Percentiles rank a stretch among this genome's conserved stretches.
These are phyloP conservation scores for Stichodactyla mertensii DNA, from an alignment of 64 coral and sea anemone genomes.

Conservation along the genomic window DNA sequence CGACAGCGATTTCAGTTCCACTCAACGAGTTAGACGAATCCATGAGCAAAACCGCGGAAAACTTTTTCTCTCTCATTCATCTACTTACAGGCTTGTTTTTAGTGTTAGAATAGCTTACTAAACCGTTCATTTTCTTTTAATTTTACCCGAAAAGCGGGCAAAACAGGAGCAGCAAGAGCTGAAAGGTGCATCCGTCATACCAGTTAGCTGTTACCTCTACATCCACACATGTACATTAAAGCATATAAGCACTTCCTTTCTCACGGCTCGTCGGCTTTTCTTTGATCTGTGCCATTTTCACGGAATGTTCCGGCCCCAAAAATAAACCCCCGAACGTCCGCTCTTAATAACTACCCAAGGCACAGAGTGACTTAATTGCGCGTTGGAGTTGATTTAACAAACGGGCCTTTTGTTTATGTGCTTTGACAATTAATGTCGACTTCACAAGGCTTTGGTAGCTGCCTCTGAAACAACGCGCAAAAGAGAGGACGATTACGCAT, in stretches of 20 bases:
- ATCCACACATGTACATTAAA: background rate
- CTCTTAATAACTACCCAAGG: background rate
- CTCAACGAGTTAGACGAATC: background rate
- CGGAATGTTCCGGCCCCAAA: background rate
- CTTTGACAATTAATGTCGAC: background rate
- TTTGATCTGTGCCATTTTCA: background rate
- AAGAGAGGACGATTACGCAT: no score
- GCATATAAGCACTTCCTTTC: background rate
- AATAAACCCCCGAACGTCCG: background rate
- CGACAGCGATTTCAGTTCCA: background rate
- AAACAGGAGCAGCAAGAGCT: background rate
- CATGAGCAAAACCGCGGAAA: background rate
- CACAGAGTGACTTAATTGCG: background rate
- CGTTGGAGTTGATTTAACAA: background rate
- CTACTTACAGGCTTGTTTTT: background rate
- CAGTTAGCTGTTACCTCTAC: background rate
- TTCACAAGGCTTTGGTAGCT: background rate
- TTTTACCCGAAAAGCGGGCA: background rate
- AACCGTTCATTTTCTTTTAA: background rate
- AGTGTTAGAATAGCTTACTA: background rate
- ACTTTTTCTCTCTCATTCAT: background rate
- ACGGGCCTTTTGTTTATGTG: background rate
- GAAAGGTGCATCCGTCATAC: background rate
- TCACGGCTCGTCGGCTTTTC: background rate
- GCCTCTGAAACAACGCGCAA: background rate